Evolutionary conservation across 2,797 vertebrate genomes (phyloP).

Genomic region (Salmo trutta): DNA sequence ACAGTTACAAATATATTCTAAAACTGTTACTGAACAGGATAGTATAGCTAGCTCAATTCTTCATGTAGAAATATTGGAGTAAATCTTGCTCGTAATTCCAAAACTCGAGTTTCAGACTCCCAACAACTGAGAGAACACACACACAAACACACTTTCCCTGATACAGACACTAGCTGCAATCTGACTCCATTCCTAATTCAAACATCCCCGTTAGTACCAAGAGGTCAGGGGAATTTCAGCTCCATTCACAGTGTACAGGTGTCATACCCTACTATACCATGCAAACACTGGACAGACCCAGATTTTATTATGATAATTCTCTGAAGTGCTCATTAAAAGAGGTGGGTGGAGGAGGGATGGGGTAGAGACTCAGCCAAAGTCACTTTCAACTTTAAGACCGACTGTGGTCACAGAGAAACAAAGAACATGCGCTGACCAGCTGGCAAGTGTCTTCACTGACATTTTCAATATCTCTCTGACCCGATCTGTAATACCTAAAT

Average conservation of each 20-base stretch:
- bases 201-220: background rate
- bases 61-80: no score
- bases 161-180: background rate
- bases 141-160: background rate
- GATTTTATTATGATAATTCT: background rate
- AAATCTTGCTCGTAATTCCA: no score
- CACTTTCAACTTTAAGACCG: background rate
- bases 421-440: background rate
- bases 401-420: background rate
- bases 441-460: no score
- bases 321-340: background rate
- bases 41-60: no score
- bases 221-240: background rate
- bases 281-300: background rate
- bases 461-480: no score
- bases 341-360: background rate
- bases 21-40: no score
- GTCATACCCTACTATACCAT: background rate
- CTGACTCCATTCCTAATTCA: constrained; percentile 4
- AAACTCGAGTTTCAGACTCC: no score
- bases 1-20: no score
- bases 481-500: no score
- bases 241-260: background rate
- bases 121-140: background rate
- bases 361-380: background rate